phyloP scores from a whole-genome alignment of 2,888 invertebrate species.

The Chalcosyrphus nemorum region DNA sequence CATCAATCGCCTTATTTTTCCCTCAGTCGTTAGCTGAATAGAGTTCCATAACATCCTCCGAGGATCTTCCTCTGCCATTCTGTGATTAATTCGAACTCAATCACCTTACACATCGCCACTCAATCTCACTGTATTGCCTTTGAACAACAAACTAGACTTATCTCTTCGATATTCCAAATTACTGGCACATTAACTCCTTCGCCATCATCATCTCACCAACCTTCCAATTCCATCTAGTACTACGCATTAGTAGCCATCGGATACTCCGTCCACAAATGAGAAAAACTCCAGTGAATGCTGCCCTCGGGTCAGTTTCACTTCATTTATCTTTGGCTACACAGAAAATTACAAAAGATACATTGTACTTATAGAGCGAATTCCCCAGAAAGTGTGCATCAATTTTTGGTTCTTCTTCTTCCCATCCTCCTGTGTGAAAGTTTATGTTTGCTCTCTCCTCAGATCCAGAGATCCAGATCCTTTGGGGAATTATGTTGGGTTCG shows the following conservation, averaged over 20 bases:
- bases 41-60: no score
- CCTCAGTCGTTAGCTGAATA: no score
- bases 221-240: neutral
- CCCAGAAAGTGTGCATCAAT: conserved; percentile 12
- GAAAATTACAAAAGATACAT: neutral
- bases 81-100: no score
- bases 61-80: no score
- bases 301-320: conserved; percentile 26
- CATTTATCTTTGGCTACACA: neutral
- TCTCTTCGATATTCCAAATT: neutral
- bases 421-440: neutral
- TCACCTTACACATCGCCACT: no score
- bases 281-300: neutral
- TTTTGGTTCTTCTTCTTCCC: conserved; percentile 1
- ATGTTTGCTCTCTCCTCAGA: no score
- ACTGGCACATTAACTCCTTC: neutral
- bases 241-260: neutral
- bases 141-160: no score
- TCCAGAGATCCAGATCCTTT: neutral
- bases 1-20: no score
- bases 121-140: no score
- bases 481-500: neutral
- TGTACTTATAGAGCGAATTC: neutral
- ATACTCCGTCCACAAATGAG: neutral
- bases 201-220: neutral